Conservation (phyloP, 2,113 vertebrate genomes). For the zebrafish (Danio rerio) region GRCz12tu NC_133186.1:34150501-34151000, state of each 20-base stretch:
- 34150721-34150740: neutral
- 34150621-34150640: neutral
- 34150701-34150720: slow-evolving; percentile 16
- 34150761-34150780: slow-evolving; percentile 6
- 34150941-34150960: neutral
- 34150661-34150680: slow-evolving; percentile 3
- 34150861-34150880: neutral
- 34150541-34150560: slow-evolving; percentile 4
- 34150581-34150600: neutral
- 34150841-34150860: neutral
- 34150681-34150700: slow-evolving; percentile 35
- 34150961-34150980: neutral
- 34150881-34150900: neutral
- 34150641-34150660: neutral
- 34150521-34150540: neutral
- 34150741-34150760: neutral
- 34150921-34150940: neutral
- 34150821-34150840: neutral
- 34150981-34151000: neutral
- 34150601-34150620: neutral
- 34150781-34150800: neutral
- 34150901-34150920: neutral
- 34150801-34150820: slow-evolving; percentile 8
- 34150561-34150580: neutral
- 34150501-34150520: neutral